Base-by-base conservation (phyloP, 2,888 invertebrate species). In the Resseliella maxima region DNA sequence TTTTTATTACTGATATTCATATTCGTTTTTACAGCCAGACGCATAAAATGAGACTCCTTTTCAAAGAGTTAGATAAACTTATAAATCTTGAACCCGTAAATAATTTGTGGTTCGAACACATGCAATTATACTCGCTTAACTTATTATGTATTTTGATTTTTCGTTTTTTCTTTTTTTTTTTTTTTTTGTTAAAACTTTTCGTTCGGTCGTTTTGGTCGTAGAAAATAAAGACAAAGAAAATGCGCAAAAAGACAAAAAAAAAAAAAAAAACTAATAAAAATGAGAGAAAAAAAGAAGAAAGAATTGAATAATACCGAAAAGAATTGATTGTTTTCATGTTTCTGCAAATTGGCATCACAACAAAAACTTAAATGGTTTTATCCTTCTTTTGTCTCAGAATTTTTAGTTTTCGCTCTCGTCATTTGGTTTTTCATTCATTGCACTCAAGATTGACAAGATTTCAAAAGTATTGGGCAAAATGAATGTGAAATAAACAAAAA, bases 391-490 rank as follows among this genome's bases (percentile, higher is more conserved):
- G 83, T 38, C 83, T 83, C 83, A 83, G 83, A 83, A 10, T 36
- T n/a, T n/a, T n/a, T 2, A 6, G 5, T 83, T 36, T 83, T 83
- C 83, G 83, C 83, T 83, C 83, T 83, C 83, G 83, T 38, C 83
- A 83, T 83, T 83, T n/a, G 21, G n/a, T 38, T 83, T 64, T 38
- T 83, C 83, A 72, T 83, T 83, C 83, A 83, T 38, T 38, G 83
- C 83, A 83, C 83, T 83, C 83, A 83, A 83, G 83, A 83, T 83
- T 83, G 83, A 83, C 24, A 38, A 10, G 38, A 38, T 83, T 83
- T 12, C n/a, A 38, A 81, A n/a, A 24, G 5, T 64, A 59, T 59
- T 38, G 83, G n/a, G 83, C 83, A 83, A 41, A 24, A 8, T 0
- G 38, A 38, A 38, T 38, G n/a, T 38, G 72, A 72, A 59, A 35